Conservation (phyloP, 2,797 vertebrate species). For the Sebastes jordani region DNA sequence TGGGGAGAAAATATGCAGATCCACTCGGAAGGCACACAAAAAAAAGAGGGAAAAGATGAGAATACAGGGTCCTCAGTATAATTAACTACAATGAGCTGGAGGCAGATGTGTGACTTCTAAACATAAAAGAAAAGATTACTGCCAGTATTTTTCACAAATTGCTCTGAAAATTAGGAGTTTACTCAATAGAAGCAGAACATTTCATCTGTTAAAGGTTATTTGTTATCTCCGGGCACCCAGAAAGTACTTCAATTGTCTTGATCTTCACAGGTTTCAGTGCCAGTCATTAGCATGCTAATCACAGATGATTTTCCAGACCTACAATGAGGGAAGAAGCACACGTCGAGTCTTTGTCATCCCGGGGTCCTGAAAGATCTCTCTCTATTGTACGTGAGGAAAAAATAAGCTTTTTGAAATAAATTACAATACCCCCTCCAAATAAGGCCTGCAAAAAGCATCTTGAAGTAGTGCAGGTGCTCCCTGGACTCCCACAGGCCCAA, state of each 20-base stretch:
- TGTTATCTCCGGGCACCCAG: constrained; percentile 76
- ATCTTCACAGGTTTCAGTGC: constrained; percentile 69
- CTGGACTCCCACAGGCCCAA: constrained; percentile 24
- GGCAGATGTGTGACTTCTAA: constrained; percentile 66
- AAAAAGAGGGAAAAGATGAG: constrained; percentile 30
- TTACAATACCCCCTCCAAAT: constrained; percentile 51
- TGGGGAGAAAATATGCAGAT: constrained; percentile 70
- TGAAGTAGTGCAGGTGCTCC: constrained; percentile 57
- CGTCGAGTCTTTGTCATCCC: constrained; percentile 52
- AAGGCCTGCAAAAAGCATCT: constrained; percentile 39
- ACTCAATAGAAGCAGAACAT: constrained; percentile 64
- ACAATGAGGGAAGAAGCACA: constrained; percentile 32
- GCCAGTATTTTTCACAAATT: constrained; percentile 59
- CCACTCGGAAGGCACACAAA: constrained; percentile 23
- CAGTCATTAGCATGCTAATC: constrained; percentile 78
- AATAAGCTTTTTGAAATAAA: constrained; percentile 59
- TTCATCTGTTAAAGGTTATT: constrained; percentile 78
- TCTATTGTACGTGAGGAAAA: constrained; percentile 21
- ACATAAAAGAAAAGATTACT: constrained; percentile 68
- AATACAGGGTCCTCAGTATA: constrained; percentile 57
- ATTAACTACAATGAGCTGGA: constrained; percentile 75
- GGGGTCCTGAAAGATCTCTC: constrained; percentile 37
- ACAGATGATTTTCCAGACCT: constrained; percentile 58
- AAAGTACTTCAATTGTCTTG: constrained; percentile 73
- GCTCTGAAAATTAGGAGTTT: constrained; percentile 68